A percentile compares a stretch with the other conserved stretches of the same genome.
These are phyloP conservation scores for Copsychus sechellarum DNA, from an alignment of 2,113 vertebrate genomes.

Conservation along the genomic window DNA sequence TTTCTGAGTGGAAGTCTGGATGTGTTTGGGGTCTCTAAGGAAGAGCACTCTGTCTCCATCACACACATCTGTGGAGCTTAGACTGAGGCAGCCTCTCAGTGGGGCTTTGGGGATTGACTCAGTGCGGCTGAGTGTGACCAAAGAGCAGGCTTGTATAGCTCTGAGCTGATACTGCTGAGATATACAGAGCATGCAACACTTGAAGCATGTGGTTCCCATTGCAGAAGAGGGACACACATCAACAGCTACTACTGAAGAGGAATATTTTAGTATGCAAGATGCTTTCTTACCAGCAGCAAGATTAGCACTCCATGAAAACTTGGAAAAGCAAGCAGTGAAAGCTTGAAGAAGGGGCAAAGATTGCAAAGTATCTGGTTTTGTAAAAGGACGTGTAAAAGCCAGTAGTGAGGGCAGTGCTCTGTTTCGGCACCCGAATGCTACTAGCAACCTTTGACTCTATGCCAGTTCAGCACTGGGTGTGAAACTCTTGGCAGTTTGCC, in stretches of 20 bases:
- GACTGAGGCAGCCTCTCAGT: background rate
- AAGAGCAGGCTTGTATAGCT: background rate
- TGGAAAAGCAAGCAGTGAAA: background rate
- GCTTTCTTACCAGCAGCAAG: background rate
- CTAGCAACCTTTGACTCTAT: conserved; percentile 29
- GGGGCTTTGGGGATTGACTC: background rate
- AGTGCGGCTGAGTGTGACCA: background rate
- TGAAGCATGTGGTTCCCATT: background rate
- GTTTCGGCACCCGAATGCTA: background rate
- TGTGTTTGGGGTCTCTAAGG: background rate
- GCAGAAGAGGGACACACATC: background rate
- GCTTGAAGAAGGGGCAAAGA: background rate
- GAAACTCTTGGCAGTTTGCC: conserved; percentile 19
- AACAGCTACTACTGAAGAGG: background rate
- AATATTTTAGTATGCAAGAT: background rate
- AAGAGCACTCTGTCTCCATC: background rate
- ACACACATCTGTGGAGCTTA: fast-evolving
- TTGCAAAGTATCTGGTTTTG: background rate
- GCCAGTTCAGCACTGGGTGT: conserved; percentile 27
- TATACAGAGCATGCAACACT: background rate
- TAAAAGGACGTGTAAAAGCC: background rate
- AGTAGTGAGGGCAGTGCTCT: background rate
- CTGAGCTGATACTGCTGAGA: background rate
- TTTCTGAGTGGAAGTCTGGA: background rate
- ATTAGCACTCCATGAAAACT: background rate